These are phyloP conservation scores for Rhyzopertha dominica DNA, from an alignment of 1,140 invertebrate species.

Conservation along the genomic window DNA sequence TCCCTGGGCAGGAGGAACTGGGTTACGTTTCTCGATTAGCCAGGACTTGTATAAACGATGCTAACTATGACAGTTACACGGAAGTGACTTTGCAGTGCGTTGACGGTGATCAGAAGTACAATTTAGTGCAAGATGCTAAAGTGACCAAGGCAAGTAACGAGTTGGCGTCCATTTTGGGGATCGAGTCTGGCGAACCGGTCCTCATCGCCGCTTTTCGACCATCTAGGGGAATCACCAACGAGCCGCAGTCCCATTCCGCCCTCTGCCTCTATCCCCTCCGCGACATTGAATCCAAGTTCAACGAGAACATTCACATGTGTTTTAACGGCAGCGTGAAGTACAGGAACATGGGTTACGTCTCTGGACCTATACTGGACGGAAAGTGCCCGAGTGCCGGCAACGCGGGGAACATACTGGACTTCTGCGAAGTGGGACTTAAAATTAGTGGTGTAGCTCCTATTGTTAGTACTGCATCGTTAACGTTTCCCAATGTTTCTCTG, in stretches of 20 bases:
- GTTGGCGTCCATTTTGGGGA: conserved; percentile 72
- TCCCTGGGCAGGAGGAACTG: conserved; percentile 79
- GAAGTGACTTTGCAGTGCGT: conserved; percentile 88
- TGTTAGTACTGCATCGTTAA: conserved; percentile 62
- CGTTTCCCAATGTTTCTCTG: conserved; percentile 74
- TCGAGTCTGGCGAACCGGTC: conserved; percentile 69
- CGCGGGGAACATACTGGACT: conserved; percentile 84
- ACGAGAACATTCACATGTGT: conserved; percentile 95
- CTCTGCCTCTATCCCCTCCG: conserved; percentile 80
- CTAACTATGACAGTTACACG: conserved; percentile 91
- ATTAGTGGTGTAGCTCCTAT: conserved; percentile 85
- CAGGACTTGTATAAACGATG: conserved; percentile 88
- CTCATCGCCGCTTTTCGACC: conserved; percentile 82
- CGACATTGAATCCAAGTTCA: conserved; percentile 88
- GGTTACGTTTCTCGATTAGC: conserved; percentile 87
- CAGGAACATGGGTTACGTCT: conserved; percentile 89
- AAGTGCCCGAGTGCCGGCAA: conserved; percentile 81
- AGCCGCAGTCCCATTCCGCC: conserved; percentile 70
- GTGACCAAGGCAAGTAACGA: conserved; percentile 74
- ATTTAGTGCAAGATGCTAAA: conserved; percentile 87
- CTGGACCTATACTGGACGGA: conserved; percentile 83
- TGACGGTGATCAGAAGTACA: conserved; percentile 64
- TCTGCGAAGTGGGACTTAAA: conserved; percentile 88
- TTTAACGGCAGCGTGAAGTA: conserved; percentile 90
- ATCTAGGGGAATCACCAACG: conserved; percentile 74